A percentile compares a stretch with the other conserved stretches of the same genome.
phyloP scores from a whole-genome alignment of 2,888 invertebrate genomes.

The Diarsia rubi region DNA sequence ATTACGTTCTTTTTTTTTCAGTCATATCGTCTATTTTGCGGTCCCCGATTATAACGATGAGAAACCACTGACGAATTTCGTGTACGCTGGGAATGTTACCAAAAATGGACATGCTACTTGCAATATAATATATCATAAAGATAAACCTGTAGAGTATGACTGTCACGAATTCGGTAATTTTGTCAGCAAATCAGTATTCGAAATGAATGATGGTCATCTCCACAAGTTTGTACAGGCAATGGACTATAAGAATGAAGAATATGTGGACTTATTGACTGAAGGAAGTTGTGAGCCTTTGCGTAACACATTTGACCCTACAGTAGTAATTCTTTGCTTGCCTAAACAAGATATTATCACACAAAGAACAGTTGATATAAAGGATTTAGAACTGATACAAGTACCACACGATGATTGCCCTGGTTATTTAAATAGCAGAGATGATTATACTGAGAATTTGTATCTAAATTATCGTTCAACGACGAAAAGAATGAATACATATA shows the following conservation, averaged over 20 bases:
- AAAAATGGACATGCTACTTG: slow-evolving; percentile 4
- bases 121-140: not conserved
- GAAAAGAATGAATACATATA: not conserved
- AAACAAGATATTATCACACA: rapidly evolving
- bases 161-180: slow-evolving; percentile 43
- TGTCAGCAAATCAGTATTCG: slow-evolving; percentile 17
- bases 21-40: slow-evolving; percentile 56
- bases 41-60: slow-evolving; percentile 31
- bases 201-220: slow-evolving; percentile 31
- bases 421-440: not conserved
- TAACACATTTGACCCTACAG: not conserved
- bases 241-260: not conserved
- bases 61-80: not conserved
- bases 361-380: slow-evolving; percentile 7
- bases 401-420: rapidly evolving
- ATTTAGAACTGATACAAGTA: slow-evolving; percentile 21
- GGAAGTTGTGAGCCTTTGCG: slow-evolving; percentile 18
- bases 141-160: not conserved
- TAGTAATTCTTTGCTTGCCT: slow-evolving; percentile 47
- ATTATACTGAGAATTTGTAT: too few species aligned
- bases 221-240: slow-evolving; percentile 36
- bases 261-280: not conserved
- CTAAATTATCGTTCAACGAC: too few species aligned
- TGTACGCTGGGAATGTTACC: slow-evolving; percentile 52
- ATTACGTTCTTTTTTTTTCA: slow-evolving; percentile 34